Conservation (phyloP, 2,888 invertebrate genomes). For the Cosmopolites sordidus region DNA sequence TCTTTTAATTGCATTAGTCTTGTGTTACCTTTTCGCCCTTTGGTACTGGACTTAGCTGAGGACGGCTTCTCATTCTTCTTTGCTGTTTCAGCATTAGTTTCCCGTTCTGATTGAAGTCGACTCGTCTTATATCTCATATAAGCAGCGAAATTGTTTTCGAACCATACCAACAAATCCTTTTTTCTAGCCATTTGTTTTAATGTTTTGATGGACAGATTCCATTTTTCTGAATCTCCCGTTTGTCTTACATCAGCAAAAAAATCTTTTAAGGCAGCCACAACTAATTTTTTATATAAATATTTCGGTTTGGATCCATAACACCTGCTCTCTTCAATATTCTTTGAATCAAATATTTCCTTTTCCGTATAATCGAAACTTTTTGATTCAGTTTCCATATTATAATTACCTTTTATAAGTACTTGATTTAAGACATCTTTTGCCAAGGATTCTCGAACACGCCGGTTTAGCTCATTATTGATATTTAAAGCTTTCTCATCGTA, state of each 20-base stretch:
- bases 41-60: slow-evolving; percentile 1
- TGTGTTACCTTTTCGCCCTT: not conserved
- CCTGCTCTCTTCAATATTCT: not conserved
- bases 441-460: slow-evolving; percentile 26
- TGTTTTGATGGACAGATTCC: slow-evolving; percentile 35
- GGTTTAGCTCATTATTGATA: slow-evolving; percentile 28
- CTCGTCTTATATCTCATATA: slow-evolving; percentile 18
- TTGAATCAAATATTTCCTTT: slow-evolving; percentile 34
- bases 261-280: slow-evolving; percentile 34
- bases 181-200: slow-evolving; percentile 31
- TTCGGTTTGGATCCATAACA: slow-evolving; percentile 21
- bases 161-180: slow-evolving; percentile 29
- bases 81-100: not conserved
- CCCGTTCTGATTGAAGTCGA: not conserved
- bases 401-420: slow-evolving; percentile 22
- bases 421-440: slow-evolving; percentile 31
- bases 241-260: slow-evolving; percentile 32
- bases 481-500: slow-evolving; percentile 14
- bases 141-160: slow-evolving; percentile 5
- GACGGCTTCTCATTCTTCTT: slow-evolving; percentile 1
- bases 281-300: slow-evolving; percentile 34
- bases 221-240: slow-evolving; percentile 27
- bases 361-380: slow-evolving; percentile 23
- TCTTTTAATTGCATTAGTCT: too few species aligned
- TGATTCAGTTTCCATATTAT: slow-evolving; percentile 6